Evolutionary conservation across 2,797 vertebrate genomes (phyloP).

Genomic region (Coracias cyanogaster): DNA sequence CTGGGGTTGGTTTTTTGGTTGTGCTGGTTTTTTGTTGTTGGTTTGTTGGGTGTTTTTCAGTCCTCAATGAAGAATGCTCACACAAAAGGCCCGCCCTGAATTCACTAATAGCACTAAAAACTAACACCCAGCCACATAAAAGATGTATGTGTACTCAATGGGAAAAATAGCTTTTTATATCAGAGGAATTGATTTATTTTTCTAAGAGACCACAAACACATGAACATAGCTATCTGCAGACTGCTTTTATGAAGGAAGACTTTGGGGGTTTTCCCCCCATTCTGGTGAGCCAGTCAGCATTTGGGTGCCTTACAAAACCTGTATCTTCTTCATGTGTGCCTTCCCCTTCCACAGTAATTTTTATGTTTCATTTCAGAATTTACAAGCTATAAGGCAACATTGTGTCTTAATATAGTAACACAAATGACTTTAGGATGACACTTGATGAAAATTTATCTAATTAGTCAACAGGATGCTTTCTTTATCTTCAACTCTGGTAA

Average conservation of each 20-base stretch:
- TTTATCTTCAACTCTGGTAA: neutral
- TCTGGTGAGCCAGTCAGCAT: neutral
- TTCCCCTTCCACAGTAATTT: neutral
- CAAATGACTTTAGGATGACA: neutral
- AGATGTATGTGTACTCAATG: rapidly evolving
- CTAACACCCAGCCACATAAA: neutral
- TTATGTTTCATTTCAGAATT: neutral
- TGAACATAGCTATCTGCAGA: neutral
- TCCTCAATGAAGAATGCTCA: neutral
- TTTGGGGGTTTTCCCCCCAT: rapidly evolving
- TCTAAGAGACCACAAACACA: neutral
- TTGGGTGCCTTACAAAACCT: neutral
- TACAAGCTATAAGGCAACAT: neutral
- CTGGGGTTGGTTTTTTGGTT: no score
- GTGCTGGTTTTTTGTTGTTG: neutral
- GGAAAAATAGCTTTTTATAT: neutral
- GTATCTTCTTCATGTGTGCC: rapidly evolving
- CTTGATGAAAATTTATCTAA: neutral
- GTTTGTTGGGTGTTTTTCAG: neutral
- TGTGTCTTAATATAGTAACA: neutral
- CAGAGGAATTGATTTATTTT: neutral
- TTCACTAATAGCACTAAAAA: neutral
- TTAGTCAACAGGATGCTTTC: conserved; percentile 43
- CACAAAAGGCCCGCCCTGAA: neutral
- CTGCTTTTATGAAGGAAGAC: neutral